phyloP scores from a whole-genome alignment of 1,140 invertebrate genomes.

The Druon quercuslanigerum region DNA sequence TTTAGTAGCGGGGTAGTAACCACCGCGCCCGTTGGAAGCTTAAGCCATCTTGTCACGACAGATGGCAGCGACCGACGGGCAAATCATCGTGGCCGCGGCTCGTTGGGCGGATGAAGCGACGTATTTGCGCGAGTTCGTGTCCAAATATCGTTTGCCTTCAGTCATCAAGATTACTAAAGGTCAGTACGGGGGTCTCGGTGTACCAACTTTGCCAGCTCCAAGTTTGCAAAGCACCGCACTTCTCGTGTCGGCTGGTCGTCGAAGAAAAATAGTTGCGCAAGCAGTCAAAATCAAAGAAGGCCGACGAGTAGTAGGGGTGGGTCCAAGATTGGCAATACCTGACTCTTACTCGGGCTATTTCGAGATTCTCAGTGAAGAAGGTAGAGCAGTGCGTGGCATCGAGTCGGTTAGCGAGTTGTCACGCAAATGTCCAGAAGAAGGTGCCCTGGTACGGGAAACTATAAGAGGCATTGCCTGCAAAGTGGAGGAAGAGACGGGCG shows the following conservation, averaged over 20 bases:
- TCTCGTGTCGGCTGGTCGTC: slow-evolving; percentile 87
- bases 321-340: slow-evolving; percentile 91
- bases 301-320: slow-evolving; percentile 83
- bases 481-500: slow-evolving; percentile 79
- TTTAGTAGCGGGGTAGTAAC: slow-evolving; percentile 39
- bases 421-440: slow-evolving; percentile 84
- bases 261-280: slow-evolving; percentile 91
- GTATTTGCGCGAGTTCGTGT: slow-evolving; percentile 87
- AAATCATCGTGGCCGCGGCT: slow-evolving; percentile 88
- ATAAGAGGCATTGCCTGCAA: slow-evolving; percentile 87
- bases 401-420: slow-evolving; percentile 90
- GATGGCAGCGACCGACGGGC: slow-evolving; percentile 90
- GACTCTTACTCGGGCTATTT: slow-evolving; percentile 94
- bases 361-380: slow-evolving; percentile 95
- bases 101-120: slow-evolving; percentile 89
- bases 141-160: slow-evolving; percentile 86
- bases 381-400: slow-evolving; percentile 90
- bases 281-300: slow-evolving; percentile 94
- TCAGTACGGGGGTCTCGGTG: slow-evolving; percentile 91
- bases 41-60: slow-evolving; percentile 40
- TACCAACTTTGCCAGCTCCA: slow-evolving; percentile 88
- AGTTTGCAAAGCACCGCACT: slow-evolving; percentile 89
- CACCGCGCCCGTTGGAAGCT: slow-evolving; percentile 45
- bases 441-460: slow-evolving; percentile 89
- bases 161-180: slow-evolving; percentile 94